Evolutionary conservation across 2,797 vertebrate genomes (phyloP), one percentile per base, ranked within the genome.

Genomic region (Sus cebifrons): DNA sequence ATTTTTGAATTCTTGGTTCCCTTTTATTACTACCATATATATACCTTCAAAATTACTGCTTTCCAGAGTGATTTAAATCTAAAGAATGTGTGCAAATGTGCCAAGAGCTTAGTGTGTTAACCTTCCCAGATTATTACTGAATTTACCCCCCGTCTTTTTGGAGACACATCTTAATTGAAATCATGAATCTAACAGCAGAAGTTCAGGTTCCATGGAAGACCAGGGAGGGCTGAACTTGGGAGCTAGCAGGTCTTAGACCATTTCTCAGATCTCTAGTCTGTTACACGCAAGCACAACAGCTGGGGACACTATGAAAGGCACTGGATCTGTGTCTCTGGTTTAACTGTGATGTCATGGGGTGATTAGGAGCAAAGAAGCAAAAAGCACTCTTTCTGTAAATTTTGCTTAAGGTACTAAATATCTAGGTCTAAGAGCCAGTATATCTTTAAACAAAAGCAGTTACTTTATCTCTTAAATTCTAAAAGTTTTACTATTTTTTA

Each of bases 1-100:
- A 52, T 49, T 75, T 79, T 71, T 68, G 60, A 79, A 74, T 60
- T 86, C 65, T 91, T 79, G 32, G 62, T 49, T 67, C 56, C 14
- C 29, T 84, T 32, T 29, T 23, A 74, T 71, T 15, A 36, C 29
- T 23, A 60, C 20, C 5, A 40, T 14, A 6, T 9, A 7, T 25
- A 36, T 27, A 75, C n/a, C 20, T 89, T 86, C 60, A 89, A 74
- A 78, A 84, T 12, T 14, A 91, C 1, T 65, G 12, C 62, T 93
- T 86, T 94, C 58, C 68, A 56, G 83, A 89, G 65, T 54, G n/a
- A 89, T 21, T 67, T 86, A 67, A 65, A 71, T 17, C 44, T 84
- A n/a, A 86, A 79, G 56, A 77, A 9, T 27, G 25, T 25, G 40
- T 77, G n/a, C n/a, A 52, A 68, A 58, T 29, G 68, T 75, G 75